Percentiles rank a stretch among this genome's conserved stretches.
Conservation (phyloP, 2,113 vertebrate genomes). For the human (Homo sapiens) region DNA sequence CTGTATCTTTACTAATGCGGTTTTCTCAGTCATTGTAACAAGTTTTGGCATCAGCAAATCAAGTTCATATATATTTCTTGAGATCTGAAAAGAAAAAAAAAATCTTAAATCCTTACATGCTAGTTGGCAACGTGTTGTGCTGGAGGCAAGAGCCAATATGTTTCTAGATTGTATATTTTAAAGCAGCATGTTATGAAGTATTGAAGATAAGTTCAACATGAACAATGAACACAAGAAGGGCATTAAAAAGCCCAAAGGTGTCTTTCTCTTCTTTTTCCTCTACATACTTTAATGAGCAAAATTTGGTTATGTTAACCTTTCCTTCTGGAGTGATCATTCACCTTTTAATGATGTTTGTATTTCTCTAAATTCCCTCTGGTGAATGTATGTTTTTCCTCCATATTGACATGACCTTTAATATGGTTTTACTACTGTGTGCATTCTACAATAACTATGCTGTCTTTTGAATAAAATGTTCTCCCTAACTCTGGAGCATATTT, state of each 20-base stretch:
- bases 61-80: background rate
- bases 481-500: background rate
- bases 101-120: background rate
- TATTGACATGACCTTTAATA: constrained; percentile 66
- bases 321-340: constrained; percentile 35
- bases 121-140: background rate
- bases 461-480: constrained; percentile 46
- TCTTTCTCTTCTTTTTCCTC: background rate
- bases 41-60: background rate
- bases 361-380: constrained; percentile 18
- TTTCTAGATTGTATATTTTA: background rate
- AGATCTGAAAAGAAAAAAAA: background rate
- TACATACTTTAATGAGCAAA: background rate
- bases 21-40: constrained; percentile 4
- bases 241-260: background rate
- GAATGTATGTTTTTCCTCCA: constrained; percentile 37
- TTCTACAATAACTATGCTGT: constrained; percentile 12
- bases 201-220: background rate
- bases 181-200: background rate
- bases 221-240: background rate
- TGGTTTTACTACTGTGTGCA: background rate
- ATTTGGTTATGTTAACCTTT: constrained; percentile 59
- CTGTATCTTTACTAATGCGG: background rate
- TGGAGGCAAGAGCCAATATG: background rate
- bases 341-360: constrained; percentile 66